Evolutionary conservation across 2,113 vertebrate genomes (phyloP).

Genomic region (Austrofundulus limnaeus): DNA sequence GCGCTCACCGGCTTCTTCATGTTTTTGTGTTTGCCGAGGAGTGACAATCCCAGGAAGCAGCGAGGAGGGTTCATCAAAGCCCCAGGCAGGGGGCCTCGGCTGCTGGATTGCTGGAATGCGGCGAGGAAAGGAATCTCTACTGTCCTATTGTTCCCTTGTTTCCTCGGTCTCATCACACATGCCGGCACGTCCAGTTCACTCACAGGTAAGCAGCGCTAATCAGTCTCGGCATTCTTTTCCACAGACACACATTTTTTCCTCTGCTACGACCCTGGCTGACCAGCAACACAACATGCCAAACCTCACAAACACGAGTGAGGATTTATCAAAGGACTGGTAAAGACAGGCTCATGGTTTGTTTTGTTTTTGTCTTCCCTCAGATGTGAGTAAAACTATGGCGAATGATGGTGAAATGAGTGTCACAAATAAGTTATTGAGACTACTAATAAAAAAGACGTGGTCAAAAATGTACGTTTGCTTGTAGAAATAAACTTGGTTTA

Average conservation of each 20-base stretch:
- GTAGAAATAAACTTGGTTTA: no score
- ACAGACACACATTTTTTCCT: slow-evolving; percentile 64
- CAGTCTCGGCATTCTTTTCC: slow-evolving; percentile 73
- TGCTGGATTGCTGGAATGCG: slow-evolving; percentile 84
- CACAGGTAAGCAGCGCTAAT: slow-evolving; percentile 78
- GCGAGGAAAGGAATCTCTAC: slow-evolving; percentile 97
- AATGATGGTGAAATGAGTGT: neutral
- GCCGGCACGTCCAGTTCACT: slow-evolving; percentile 74
- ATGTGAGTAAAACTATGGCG: slow-evolving; percentile 1
- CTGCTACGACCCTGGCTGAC: slow-evolving; percentile 56
- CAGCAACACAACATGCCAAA: slow-evolving; percentile 36
- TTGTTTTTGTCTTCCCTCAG: slow-evolving; percentile 44
- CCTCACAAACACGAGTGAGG: slow-evolving; percentile 30
- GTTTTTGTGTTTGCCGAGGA: slow-evolving; percentile 86
- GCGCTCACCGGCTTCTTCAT: slow-evolving; percentile 73
- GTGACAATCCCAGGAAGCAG: slow-evolving; percentile 99
- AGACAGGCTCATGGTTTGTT: slow-evolving; percentile 41
- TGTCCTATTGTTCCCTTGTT: slow-evolving; percentile 97
- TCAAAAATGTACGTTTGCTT: neutral
- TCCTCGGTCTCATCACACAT: slow-evolving; percentile 84
- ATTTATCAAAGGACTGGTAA: slow-evolving; percentile 49
- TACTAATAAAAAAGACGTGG: neutral
- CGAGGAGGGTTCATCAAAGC: slow-evolving; percentile 98
- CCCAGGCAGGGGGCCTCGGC: slow-evolving; percentile 85
- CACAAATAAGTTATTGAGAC: neutral